These are phyloP conservation scores for Anoncus sp. DNA, from an alignment of 2,888 invertebrate genomes.

Conservation along the genomic window DNA sequence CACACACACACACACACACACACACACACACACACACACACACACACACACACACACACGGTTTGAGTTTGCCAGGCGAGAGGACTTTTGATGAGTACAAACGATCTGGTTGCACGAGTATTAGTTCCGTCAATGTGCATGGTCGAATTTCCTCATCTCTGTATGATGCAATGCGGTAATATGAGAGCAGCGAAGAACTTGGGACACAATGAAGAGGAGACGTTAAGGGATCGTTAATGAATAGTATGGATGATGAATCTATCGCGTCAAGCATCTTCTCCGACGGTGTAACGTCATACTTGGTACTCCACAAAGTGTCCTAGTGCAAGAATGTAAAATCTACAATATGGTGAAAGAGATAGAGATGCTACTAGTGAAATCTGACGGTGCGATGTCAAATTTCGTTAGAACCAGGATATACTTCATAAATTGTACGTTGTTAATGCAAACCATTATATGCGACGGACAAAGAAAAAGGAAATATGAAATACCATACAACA, in stretches of 20 bases:
- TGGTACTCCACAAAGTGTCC: constrained; percentile 17
- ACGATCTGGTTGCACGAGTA: constrained; percentile 62
- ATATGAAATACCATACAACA: too few species aligned
- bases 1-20: too few species aligned
- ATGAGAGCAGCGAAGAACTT: constrained; percentile 22
- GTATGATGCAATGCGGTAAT: constrained; percentile 9
- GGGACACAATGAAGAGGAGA: constrained; percentile 25
- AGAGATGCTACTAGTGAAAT: too few species aligned
- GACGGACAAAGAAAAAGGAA: too few species aligned
- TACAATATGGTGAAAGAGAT: background rate
- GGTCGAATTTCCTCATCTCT: constrained; percentile 35
- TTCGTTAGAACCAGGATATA: too few species aligned
- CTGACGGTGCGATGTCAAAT: too few species aligned
- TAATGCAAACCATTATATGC: too few species aligned
- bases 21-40: background rate
- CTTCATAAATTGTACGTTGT: too few species aligned
- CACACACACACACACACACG: background rate
- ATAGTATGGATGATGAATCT: constrained; percentile 65
- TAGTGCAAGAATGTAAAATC: background rate
- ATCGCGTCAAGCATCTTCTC: constrained; percentile 36
- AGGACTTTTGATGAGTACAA: constrained; percentile 65
- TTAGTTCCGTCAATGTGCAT: constrained; percentile 53
- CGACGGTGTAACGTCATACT: constrained; percentile 19
- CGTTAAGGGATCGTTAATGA: constrained; percentile 56
- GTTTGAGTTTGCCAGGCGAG: constrained; percentile 36